A percentile compares a stretch with the other conserved stretches of the same genome.
phyloP scores from a whole-genome alignment of 2,113 vertebrate genomes.

The Psittacus erithacus region DNA sequence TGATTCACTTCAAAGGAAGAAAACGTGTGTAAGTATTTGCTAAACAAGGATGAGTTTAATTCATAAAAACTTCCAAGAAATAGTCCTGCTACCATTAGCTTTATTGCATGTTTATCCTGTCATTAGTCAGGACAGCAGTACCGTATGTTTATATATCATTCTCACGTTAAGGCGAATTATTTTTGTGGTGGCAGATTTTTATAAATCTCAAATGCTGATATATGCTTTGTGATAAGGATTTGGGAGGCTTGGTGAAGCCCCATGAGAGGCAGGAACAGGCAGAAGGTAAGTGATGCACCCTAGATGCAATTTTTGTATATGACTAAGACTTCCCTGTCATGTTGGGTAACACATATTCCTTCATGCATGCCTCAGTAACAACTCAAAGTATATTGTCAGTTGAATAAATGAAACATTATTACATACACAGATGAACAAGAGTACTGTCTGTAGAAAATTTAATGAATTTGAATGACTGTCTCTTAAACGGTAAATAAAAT shows the following conservation, averaged over 20 bases:
- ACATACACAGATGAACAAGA: background rate
- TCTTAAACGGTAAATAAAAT: constrained; percentile 16
- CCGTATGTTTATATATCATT: background rate
- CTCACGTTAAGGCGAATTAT: background rate
- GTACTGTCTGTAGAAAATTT: background rate
- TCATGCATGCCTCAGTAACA: background rate
- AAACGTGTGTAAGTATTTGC: background rate
- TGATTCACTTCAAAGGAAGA: background rate
- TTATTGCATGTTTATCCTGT: background rate
- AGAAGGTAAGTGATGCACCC: background rate
- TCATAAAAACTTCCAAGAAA: background rate
- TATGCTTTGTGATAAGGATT: background rate
- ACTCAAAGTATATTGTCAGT: background rate
- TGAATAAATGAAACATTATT: background rate
- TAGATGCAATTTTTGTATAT: background rate
- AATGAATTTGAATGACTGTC: background rate
- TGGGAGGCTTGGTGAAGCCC: background rate
- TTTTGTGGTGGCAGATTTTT: background rate
- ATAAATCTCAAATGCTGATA: background rate
- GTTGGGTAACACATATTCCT: background rate
- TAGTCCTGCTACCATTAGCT: background rate
- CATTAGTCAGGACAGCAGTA: background rate
- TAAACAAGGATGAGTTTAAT: background rate
- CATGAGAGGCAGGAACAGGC: background rate
- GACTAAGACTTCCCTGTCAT: background rate